Conservation (phyloP, 2,113 vertebrate genomes). For the Scomber scombrus region DNA sequence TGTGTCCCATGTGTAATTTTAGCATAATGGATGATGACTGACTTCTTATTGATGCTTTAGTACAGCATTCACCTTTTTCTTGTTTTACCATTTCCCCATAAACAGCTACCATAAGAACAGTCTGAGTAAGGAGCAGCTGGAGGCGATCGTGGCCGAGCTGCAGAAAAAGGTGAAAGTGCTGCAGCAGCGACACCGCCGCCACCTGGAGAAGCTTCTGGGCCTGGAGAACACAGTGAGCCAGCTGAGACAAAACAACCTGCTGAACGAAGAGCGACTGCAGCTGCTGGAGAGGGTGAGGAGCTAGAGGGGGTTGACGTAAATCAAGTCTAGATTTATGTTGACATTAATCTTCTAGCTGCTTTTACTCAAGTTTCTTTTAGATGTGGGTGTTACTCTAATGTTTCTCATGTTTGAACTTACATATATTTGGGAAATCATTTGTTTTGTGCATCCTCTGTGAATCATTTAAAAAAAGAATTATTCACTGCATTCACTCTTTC, state of each 20-base stretch:
- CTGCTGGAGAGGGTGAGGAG: slow-evolving; percentile 78
- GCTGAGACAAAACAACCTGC: slow-evolving; percentile 80
- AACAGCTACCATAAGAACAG: slow-evolving; percentile 82
- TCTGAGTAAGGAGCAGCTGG: slow-evolving; percentile 83
- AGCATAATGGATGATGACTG: no score
- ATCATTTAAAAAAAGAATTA: no score
- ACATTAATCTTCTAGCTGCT: not conserved
- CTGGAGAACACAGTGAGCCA: slow-evolving; percentile 85
- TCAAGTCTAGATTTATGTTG: not conserved
- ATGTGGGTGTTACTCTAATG: not conserved
- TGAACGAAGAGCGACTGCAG: slow-evolving; percentile 77
- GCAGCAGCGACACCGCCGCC: slow-evolving; percentile 83
- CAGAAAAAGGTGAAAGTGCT: slow-evolving; percentile 85
- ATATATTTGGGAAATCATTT: no score
- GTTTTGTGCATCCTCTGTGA: no score
- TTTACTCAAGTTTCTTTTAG: not conserved
- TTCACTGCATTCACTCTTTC: no score
- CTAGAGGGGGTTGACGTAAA: not conserved
- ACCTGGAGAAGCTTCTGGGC: slow-evolving; percentile 83
- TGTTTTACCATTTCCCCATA: fast-evolving
- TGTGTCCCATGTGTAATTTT: no score
- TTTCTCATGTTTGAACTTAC: not conserved
- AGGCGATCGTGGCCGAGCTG: slow-evolving; percentile 70
- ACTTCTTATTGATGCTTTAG: not conserved
- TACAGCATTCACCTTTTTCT: not conserved